Base-by-base conservation (phyloP, 2,888 invertebrate species). In the Cistogaster globosa region DNA sequence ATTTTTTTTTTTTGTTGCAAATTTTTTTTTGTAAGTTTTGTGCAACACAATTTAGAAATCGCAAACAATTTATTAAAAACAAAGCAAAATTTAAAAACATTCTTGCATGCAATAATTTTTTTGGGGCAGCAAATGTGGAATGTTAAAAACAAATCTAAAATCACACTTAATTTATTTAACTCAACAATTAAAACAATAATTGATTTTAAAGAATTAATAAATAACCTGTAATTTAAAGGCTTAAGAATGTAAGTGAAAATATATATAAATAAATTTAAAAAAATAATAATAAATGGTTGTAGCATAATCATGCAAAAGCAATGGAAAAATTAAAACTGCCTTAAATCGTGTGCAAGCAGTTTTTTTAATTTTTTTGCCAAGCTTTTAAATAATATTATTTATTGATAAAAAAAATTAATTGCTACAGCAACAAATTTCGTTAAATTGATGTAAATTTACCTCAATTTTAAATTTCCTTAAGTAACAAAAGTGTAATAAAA, bases 31-130 rank as follows among this genome's bases (percentile, higher is more conserved):
- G 57, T n/a, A 8, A 14, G 55, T 6, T 42, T 74, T 58, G 32
- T 14, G 26, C 48, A 75, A 65, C 75, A 75, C 65, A 75, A 75
- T 84, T 84, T 72, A 67, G 79, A 84, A 84, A 84, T 84, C 79
- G 71, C 65, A 76, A 75, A 45, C 75, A 71, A 65, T 84, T 75
- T 79, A 84, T 58, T 79, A 76, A 75, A 42, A 48, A 53, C 0
- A 1, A 36, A 42, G 8, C 9, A 18, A 58, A 65, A 72, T n/a
- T 36, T 32, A 32, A 32, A 32, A 32, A 82, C 80, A 84, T 84
- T 84, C 76, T 84, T 84, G 80, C 84, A 84, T 84, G 84, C 80
- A 80, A 84, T 60, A 53, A 60, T 22, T 57, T 60, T 69, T 36
- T 65, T 77, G 57, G 71, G 57, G 71, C 51, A 57, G 48, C 9